Evolutionary conservation across 2,797 vertebrate species (phyloP), one percentile per base, ranked within the genome.

Genomic region (Enteromius radiatus): DNA sequence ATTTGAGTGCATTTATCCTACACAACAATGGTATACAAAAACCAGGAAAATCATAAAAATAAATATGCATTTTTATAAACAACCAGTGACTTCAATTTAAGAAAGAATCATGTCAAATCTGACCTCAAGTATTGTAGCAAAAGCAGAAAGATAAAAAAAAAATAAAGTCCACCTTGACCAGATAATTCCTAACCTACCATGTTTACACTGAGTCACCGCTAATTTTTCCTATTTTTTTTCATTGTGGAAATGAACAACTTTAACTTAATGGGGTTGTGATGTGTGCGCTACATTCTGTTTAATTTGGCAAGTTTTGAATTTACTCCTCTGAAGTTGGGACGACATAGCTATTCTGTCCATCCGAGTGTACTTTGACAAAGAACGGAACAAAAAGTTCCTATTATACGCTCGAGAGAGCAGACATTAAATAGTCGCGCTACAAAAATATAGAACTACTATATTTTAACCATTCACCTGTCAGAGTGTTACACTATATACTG

Each of bases 61-160:
- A 95, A 95, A 95, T 95, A 95, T 93, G 94, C 91, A 91, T 93
- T 92, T 87, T 91, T 94, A 92, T 92, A 92, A 93, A 94, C 92
- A 93, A 93, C 94, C 94, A 95, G 95, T 95, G 94, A 95, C 91
- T 95, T 94, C 88, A 93, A 65, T 63, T 63, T 78, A 81, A 45
- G 26, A 68, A 81, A 78, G 84, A 79, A 93, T 83, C 87, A 86
- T 88, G 92, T 94, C 90, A 94, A 90, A 91, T 86, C 89, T 93
- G 93, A 94, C 92, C 93, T 94, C 94, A 95, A 95, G 94, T 94
- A 93, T 94, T 90, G 85, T 91, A 90, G 91, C 65, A 87, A 91
- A 93, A 91, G 89, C 75, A 85, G 80, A 89, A 52, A 64, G 33
- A 69, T 76, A 49, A 78, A 74, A 80, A n/a, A 19, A 75, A 52